Evolutionary conservation across 2,797 vertebrate species (phyloP).

Genomic region (Sebastes cheni): DNA sequence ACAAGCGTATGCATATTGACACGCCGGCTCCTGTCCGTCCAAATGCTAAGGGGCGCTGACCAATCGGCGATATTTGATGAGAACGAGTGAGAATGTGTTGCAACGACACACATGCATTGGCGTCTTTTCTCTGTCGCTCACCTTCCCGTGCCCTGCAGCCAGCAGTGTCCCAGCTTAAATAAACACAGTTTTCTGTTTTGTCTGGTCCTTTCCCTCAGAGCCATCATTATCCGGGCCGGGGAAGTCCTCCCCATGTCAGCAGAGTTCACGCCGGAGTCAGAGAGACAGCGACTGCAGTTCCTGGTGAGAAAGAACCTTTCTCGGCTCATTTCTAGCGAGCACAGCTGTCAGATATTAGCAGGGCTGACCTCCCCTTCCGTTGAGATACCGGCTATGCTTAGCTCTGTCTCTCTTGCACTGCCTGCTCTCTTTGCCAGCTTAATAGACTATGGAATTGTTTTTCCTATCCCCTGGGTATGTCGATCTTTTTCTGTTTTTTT

Average conservation of each 20-base stretch:
- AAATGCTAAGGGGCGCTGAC: too few relatives aligned
- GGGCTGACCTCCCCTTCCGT: conserved; percentile 45
- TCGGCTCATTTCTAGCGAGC: conserved; percentile 17
- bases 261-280: conserved; percentile 97
- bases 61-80: too few relatives aligned
- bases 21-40: too few relatives aligned
- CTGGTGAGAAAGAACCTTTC: conserved; percentile 83
- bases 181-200: conserved; percentile 25
- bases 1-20: too few relatives aligned
- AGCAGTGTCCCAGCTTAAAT: conserved; percentile 14
- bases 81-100: too few relatives aligned
- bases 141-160: background rate
- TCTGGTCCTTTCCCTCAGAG: conserved; percentile 80
- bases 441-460: conserved; percentile 61
- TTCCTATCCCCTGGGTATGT: conserved; percentile 47
- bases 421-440: conserved; percentile 42
- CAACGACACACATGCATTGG: background rate
- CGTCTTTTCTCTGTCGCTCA: background rate
- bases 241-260: conserved; percentile 96
- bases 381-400: conserved; percentile 46
- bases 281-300: conserved; percentile 96
- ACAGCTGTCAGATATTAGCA: conserved; percentile 62
- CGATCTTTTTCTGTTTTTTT: conserved; percentile 26
- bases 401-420: conserved; percentile 33
- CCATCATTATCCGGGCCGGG: conserved; percentile 92